Evolutionary conservation across 2,888 invertebrate genomes (phyloP).

Genomic region (Pyrgus malvae): DNA sequence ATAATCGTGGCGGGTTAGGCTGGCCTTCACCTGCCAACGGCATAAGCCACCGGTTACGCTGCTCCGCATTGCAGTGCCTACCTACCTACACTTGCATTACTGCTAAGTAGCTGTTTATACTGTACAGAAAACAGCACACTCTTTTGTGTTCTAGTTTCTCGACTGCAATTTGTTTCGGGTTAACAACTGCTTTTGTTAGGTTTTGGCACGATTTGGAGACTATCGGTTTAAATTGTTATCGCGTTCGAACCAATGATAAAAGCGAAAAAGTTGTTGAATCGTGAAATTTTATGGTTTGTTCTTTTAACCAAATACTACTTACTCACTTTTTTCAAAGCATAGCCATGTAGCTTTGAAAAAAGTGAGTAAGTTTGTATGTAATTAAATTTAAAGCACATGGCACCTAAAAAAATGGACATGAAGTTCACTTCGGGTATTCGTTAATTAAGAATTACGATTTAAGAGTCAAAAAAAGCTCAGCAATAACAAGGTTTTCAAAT

Average conservation of each 20-base stretch:
- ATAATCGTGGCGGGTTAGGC: conserved; percentile 14
- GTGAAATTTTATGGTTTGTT: too few relatives aligned
- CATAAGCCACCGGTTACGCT: conserved; percentile 11
- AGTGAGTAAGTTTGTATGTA: too few relatives aligned
- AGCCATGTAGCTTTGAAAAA: too few relatives aligned
- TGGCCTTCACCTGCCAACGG: conserved; percentile 17
- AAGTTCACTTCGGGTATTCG: too few relatives aligned
- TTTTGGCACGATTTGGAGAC: conserved; percentile 17
- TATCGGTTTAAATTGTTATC: neutral
- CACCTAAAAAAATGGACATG: too few relatives aligned
- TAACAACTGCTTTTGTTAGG: conserved; percentile 16
- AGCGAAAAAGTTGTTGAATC: neutral
- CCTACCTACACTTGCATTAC: conserved; percentile 3
- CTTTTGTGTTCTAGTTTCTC: conserved; percentile 13
- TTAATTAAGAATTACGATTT: too few relatives aligned
- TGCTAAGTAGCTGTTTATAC: conserved; percentile 21
- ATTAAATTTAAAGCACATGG: too few relatives aligned
- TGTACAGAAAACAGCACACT: conserved; percentile 3
- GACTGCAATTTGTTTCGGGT: conserved; percentile 16
- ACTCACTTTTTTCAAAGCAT: too few relatives aligned
- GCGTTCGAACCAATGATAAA: neutral
- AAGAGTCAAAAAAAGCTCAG: too few relatives aligned
- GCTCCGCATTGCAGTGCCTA: conserved; percentile 21
- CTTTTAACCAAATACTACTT: too few relatives aligned
- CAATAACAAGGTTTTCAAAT: too few relatives aligned